phyloP scores from a whole-genome alignment of 1,140 invertebrate genomes.

The Euura lappo region DNA sequence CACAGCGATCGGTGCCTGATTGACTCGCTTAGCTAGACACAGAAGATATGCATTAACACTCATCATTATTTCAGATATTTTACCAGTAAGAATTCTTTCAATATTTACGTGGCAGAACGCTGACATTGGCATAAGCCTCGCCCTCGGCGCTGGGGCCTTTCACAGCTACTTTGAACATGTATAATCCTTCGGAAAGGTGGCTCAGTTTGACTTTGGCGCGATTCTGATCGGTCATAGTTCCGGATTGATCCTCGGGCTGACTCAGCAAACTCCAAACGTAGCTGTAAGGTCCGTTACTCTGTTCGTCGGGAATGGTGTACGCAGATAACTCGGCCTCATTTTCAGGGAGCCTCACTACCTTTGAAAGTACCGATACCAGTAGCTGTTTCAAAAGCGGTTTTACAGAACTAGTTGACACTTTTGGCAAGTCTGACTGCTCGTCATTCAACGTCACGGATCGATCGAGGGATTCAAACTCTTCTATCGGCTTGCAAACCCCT shows the following conservation, averaged over 20 bases:
- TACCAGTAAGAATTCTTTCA: too few species aligned
- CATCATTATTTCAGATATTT: too few species aligned
- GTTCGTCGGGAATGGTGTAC: conserved; percentile 79
- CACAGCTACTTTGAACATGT: conserved; percentile 87
- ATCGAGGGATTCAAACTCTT: conserved; percentile 36
- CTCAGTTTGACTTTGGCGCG: conserved; percentile 77
- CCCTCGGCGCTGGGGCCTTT: conserved; percentile 77
- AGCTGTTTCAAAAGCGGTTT: conserved; percentile 68
- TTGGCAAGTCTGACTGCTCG: conserved; percentile 37
- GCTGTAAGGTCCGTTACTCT: conserved; percentile 77
- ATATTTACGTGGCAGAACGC: conserved; percentile 80
- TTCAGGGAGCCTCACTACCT: conserved; percentile 64
- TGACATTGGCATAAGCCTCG: conserved; percentile 88
- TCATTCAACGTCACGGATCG: conserved; percentile 44
- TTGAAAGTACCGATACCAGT: conserved; percentile 78
- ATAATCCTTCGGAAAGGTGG: conserved; percentile 83
- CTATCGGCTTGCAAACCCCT: conserved; percentile 32
- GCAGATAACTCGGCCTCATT: conserved; percentile 75
- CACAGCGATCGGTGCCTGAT: conserved; percentile 84
- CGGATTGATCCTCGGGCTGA: conserved; percentile 78
- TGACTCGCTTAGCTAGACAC: conserved; percentile 77
- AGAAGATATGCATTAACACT: conserved; percentile 13
- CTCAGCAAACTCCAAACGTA: conserved; percentile 89
- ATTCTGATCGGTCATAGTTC: conserved; percentile 87
- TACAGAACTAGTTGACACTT: conserved; percentile 45